Percentiles rank a stretch among this genome's conserved stretches.
phyloP scores from a whole-genome alignment of 1,140 invertebrate species.

The Bradynema listronoti region DNA sequence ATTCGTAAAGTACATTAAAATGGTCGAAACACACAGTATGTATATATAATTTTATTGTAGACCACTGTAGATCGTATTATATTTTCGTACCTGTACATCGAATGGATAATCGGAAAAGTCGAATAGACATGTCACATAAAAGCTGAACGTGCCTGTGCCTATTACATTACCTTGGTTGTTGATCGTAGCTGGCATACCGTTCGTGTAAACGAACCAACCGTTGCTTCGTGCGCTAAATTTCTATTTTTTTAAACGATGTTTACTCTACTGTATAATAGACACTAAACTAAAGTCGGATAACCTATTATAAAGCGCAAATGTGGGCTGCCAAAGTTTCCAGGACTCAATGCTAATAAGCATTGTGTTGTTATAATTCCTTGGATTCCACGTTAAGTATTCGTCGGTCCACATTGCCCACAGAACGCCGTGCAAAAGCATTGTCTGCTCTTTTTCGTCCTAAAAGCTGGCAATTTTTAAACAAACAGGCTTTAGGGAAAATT shows the following conservation, averaged over 20 bases:
- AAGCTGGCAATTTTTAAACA: constrained; percentile 1
- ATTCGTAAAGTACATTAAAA: not conserved
- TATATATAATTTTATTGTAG: not conserved
- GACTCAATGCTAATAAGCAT: constrained; percentile 39
- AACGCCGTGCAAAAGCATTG: constrained; percentile 51
- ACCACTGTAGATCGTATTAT: not conserved
- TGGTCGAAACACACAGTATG: not conserved
- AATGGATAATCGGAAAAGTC: constrained; percentile 51
- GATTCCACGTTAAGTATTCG: constrained; percentile 52
- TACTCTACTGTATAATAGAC: not conserved
- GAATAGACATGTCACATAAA: constrained; percentile 53
- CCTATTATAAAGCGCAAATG: constrained; percentile 54
- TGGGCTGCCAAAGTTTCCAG: constrained; percentile 56
- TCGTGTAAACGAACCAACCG: constrained; percentile 54
- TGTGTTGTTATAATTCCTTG: constrained; percentile 45
- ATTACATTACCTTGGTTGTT: constrained; percentile 36
- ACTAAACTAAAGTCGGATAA: constrained; percentile 5
- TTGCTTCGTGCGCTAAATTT: constrained; percentile 39
- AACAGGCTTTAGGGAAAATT: not conserved
- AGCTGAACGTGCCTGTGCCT: constrained; percentile 46
- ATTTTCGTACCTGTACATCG: constrained; percentile 42
- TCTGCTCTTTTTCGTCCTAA: constrained; percentile 53
- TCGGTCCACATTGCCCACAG: constrained; percentile 50
- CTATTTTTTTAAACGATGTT: not conserved
- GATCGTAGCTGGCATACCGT: constrained; percentile 47